phyloP scores from a whole-genome alignment of 2,797 vertebrate species.

The Tarsius wallacei region DNA sequence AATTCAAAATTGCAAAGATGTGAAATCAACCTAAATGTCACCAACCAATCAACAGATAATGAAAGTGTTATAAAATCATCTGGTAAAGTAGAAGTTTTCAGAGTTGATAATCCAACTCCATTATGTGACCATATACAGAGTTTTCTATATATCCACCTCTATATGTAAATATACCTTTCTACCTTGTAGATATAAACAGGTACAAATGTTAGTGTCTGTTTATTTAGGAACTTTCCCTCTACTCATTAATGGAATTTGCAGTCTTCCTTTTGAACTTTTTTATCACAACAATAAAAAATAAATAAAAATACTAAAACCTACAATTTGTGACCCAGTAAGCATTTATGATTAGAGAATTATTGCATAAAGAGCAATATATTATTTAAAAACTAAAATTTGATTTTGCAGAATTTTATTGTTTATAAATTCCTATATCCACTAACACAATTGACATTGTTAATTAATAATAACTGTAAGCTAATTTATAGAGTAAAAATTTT shows the following conservation, averaged over 20 bases:
- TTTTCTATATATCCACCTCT: not conserved
- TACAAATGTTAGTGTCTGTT: not conserved
- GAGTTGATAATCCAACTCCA: not conserved
- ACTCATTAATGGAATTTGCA: not conserved
- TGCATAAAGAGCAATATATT: not conserved
- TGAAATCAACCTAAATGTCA: too few species aligned
- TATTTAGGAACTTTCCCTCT: not conserved
- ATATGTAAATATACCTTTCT: not conserved
- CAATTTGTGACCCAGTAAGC: not conserved
- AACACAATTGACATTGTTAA: constrained; percentile 28
- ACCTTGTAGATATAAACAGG: not conserved
- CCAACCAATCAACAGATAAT: too few species aligned
- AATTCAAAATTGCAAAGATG: too few species aligned
- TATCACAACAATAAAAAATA: not conserved
- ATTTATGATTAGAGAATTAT: constrained; percentile 24
- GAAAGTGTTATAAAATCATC: not conserved
- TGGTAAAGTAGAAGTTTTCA: not conserved
- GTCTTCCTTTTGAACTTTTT: not conserved
- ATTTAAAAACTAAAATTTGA: constrained; percentile 34
- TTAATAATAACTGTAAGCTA: constrained; percentile 32
- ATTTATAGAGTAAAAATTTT: constrained; percentile 14
- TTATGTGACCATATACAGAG: not conserved
- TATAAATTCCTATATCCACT: not conserved
- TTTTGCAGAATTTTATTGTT: constrained; percentile 23
- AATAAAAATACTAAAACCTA: not conserved